These are phyloP conservation scores for Patiria pectinifera DNA, from an alignment of 53 echinoderm and acorn worm genomes.

Conservation along the genomic window DNA sequence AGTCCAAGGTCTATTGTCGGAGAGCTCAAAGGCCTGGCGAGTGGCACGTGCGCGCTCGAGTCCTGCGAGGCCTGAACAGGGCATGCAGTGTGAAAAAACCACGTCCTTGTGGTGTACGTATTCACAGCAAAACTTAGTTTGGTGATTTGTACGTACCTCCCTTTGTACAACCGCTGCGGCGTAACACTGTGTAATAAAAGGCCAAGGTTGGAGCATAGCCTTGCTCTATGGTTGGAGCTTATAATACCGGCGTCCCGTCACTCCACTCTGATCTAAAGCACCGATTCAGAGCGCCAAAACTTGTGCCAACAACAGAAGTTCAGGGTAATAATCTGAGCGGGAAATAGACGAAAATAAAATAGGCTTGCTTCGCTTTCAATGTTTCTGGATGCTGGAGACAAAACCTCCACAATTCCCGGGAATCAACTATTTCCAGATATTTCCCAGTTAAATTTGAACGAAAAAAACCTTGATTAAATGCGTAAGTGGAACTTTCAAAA, in stretches of 20 bases:
- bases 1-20: conserved; percentile 10
- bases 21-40: neutral
- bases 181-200: neutral
- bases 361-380: neutral
- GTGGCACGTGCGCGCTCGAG: conserved; percentile 16
- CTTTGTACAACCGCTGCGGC: neutral
- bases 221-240: neutral
- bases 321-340: neutral
- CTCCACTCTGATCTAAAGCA: too few relatives aligned
- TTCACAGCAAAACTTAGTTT: neutral
- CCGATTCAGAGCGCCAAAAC: too few relatives aligned
- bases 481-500: neutral
- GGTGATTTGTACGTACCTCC: neutral
- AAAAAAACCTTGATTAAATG: neutral
- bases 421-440: neutral
- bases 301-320: too few relatives aligned
- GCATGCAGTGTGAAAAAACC: neutral
- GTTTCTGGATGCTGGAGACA: neutral
- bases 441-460: neutral
- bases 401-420: neutral
- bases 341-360: neutral
- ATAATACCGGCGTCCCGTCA: too few relatives aligned
- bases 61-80: neutral
- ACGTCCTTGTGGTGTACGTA: neutral
- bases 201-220: neutral